Evolutionary conservation across 2,797 vertebrate genomes (phyloP).

Genomic region (Aeoliscus strigatus): DNA sequence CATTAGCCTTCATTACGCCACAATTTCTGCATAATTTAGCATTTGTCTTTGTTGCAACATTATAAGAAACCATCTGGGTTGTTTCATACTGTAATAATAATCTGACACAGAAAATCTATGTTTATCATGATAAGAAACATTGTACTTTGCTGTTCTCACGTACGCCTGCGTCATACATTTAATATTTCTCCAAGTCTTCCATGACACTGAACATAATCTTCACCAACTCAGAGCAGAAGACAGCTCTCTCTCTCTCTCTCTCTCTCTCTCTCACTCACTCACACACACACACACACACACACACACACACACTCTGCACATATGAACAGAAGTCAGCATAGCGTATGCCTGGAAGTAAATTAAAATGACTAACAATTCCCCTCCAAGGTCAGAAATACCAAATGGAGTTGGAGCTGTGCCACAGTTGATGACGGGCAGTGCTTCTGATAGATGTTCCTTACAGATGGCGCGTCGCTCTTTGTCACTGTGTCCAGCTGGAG

Average conservation of each 20-base stretch:
- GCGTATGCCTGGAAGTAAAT: slow-evolving; percentile 46
- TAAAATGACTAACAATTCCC: slow-evolving; percentile 61
- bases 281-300: slow-evolving; percentile 1
- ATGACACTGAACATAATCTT: slow-evolving; percentile 67
- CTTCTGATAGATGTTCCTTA: slow-evolving; percentile 50
- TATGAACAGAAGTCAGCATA: too few relatives aligned
- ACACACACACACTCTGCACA: slow-evolving; percentile 17
- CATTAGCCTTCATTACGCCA: slow-evolving; percentile 37
- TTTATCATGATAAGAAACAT: too few relatives aligned
- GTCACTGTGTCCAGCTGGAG: slow-evolving; percentile 63
- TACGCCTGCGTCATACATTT: too few relatives aligned
- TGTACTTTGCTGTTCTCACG: too few relatives aligned
- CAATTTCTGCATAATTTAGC: too few relatives aligned
- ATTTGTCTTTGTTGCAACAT: too few relatives aligned
- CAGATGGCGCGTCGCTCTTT: slow-evolving; percentile 54
- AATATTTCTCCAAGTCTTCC: slow-evolving; percentile 61
- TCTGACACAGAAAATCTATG: too few relatives aligned
- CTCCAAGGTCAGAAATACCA: slow-evolving; percentile 62
- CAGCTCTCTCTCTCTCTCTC: too few relatives aligned
- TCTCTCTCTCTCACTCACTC: not conserved
- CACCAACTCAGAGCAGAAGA: slow-evolving; percentile 51
- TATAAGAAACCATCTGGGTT: too few relatives aligned
- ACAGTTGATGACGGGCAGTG: slow-evolving; percentile 44
- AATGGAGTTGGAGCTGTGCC: slow-evolving; percentile 48
- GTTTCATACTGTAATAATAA: too few relatives aligned